Conservation (phyloP, 2,888 invertebrate genomes). For the Drosophila neoperkinsi region DNA sequence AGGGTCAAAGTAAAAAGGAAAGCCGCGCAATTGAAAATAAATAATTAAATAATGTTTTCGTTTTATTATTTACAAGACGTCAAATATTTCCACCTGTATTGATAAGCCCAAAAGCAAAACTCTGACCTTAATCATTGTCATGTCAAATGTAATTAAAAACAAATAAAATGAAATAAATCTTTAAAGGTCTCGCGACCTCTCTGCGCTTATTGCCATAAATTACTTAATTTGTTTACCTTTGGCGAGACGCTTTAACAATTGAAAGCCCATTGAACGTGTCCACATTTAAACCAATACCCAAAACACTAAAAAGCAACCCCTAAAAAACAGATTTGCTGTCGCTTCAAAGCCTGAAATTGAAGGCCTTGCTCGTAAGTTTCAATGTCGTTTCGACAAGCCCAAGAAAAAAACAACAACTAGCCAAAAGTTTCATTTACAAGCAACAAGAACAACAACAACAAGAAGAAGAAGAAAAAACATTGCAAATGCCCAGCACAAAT, state of each 20-base stretch:
- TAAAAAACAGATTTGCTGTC: conserved; percentile 14
- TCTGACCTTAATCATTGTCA: conserved; percentile 14
- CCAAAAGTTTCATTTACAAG: conserved; percentile 72
- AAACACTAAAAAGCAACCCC: conserved; percentile 9
- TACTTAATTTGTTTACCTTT: conserved; percentile 69
- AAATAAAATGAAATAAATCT: not conserved
- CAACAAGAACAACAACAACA: conserved; percentile 17
- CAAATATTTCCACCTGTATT: not conserved
- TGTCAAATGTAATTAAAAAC: conserved; percentile 40
- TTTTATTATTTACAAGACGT: not conserved
- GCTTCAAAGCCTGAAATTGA: conserved; percentile 46
- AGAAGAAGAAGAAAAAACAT: conserved; percentile 19
- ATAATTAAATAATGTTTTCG: not conserved
- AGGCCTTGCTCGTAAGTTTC: conserved; percentile 61
- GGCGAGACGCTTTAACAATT: conserved; percentile 54
- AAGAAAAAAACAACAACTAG: conserved; percentile 25
- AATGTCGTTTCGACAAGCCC: conserved; percentile 57
- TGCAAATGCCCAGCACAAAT: conserved; percentile 67
- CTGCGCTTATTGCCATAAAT: conserved; percentile 51
- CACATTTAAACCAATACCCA: conserved; percentile 36
- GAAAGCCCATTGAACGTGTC: conserved; percentile 52
- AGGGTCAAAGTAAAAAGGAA: not conserved
- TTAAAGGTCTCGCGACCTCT: not conserved
- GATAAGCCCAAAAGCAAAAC: conserved; percentile 2
- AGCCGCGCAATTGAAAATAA: not conserved